Evolutionary conservation across 2,797 vertebrate species (phyloP).

Genomic region (Tympanoctomys barrerae): DNA sequence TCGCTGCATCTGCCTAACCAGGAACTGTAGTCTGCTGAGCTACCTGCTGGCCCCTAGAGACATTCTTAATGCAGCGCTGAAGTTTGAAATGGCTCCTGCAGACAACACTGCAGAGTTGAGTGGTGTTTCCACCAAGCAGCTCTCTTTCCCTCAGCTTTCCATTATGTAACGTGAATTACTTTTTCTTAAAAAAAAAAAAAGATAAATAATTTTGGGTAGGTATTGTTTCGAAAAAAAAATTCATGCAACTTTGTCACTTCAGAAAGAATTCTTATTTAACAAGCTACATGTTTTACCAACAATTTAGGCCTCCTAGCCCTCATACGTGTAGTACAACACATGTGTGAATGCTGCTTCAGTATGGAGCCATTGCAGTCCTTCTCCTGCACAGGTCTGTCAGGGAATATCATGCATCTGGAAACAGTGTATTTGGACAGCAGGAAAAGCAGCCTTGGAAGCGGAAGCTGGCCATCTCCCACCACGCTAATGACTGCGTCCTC

Average conservation of each 20-base stretch:
- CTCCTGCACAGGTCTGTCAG: background rate
- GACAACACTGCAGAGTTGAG: background rate
- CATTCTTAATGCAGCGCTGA: background rate
- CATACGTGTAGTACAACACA: background rate
- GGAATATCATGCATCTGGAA: background rate
- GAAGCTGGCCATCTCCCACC: background rate
- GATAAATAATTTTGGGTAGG: background rate
- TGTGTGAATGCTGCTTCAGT: background rate
- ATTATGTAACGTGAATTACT: background rate
- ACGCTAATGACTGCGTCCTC: background rate
- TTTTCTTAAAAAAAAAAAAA: background rate
- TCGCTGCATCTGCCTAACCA: no score
- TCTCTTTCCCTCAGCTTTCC: background rate
- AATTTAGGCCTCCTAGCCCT: background rate
- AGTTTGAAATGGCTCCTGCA: background rate
- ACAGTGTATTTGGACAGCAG: background rate
- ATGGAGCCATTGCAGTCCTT: background rate
- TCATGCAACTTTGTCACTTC: background rate
- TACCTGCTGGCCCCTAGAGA: background rate
- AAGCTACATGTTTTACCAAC: background rate
- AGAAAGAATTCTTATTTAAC: background rate
- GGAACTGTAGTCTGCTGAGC: no score
- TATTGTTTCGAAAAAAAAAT: constrained; percentile 26
- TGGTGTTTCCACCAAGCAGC: background rate
- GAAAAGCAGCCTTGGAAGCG: background rate